These are phyloP conservation scores for Poeciliopsis paucimaculata DNA, from an alignment of 2,797 vertebrate species.

Conservation along the genomic window DNA sequence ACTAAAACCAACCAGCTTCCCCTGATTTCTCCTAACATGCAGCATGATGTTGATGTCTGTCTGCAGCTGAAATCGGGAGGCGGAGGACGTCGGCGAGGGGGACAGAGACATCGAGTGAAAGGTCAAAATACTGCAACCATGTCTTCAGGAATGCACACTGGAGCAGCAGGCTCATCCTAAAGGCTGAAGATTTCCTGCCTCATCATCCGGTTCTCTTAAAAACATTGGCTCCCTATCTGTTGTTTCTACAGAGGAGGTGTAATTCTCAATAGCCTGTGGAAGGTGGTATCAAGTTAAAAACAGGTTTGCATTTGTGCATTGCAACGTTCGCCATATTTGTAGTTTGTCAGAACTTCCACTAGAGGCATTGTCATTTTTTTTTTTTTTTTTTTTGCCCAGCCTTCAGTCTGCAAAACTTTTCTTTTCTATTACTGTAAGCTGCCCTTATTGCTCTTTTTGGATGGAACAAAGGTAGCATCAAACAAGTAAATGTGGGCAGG, in stretches of 20 bases:
- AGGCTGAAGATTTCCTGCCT: background rate
- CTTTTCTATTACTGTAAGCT: background rate
- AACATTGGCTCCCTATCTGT: background rate
- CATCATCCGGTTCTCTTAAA: slow-evolving; percentile 1
- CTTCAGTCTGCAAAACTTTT: background rate
- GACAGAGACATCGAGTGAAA: slow-evolving; percentile 79
- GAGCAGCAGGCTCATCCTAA: slow-evolving; percentile 66
- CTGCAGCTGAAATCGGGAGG: slow-evolving; percentile 75
- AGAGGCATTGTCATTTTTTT: slow-evolving; percentile 33
- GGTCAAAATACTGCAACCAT: slow-evolving; percentile 38
- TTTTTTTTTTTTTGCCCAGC: slow-evolving; percentile 15
- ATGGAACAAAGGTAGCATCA: background rate
- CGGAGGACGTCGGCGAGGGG: slow-evolving; percentile 75
- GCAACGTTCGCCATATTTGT: slow-evolving; percentile 2
- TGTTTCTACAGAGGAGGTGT: background rate
- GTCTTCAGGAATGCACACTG: slow-evolving; percentile 53
- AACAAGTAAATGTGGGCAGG: background rate
- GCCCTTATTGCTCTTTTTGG: background rate
- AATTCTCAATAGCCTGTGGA: slow-evolving; percentile 3
- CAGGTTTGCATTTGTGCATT: slow-evolving; percentile 11
- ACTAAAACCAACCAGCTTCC: background rate
- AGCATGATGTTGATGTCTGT: background rate
- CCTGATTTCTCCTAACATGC: background rate
- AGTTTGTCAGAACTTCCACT: background rate
- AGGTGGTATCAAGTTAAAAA: background rate